Conservation (phyloP, 2,113 vertebrate species). For the Paratilapia polleni region DNA sequence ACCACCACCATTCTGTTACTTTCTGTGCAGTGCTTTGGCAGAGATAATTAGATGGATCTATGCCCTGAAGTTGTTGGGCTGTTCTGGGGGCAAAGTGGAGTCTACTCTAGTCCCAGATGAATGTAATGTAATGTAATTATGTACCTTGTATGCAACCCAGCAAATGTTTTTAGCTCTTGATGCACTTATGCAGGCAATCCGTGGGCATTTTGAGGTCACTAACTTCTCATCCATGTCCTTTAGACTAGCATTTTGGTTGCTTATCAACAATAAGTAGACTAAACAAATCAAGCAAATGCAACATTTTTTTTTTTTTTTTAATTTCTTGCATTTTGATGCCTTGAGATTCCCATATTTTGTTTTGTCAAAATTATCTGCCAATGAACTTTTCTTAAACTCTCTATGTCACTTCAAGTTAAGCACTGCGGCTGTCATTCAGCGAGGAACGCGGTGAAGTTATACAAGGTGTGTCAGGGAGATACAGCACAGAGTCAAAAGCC, state of each 20-base stretch:
- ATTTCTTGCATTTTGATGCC: neutral
- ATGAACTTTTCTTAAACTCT: conserved; percentile 60
- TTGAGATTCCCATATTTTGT: neutral
- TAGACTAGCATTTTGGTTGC: neutral
- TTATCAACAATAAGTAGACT: neutral
- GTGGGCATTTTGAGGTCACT: neutral
- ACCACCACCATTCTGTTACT: conserved; percentile 46
- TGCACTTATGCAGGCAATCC: conserved; percentile 14
- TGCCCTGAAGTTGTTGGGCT: conserved; percentile 56
- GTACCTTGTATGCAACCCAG: neutral
- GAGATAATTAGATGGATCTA: conserved; percentile 66
- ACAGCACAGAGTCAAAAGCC: conserved; percentile 65
- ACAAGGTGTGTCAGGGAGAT: conserved; percentile 76
- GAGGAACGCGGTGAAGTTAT: conserved; percentile 47
- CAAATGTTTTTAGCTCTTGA: conserved; percentile 27
- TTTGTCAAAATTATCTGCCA: conserved; percentile 35
- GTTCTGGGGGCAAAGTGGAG: conserved; percentile 46
- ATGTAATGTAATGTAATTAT: conserved; percentile 54
- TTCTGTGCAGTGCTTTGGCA: conserved; percentile 26
- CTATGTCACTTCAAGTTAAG: conserved; percentile 55
- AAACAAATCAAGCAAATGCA: neutral
- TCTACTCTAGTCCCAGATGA: conserved; percentile 30
- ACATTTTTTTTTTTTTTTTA: neutral
- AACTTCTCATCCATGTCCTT: neutral
- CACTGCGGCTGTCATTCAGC: conserved; percentile 56